Evolutionary conservation across 2,888 invertebrate genomes (phyloP), one percentile per base, ranked within the genome.

Genomic region (Eustalomyia histrio): DNA sequence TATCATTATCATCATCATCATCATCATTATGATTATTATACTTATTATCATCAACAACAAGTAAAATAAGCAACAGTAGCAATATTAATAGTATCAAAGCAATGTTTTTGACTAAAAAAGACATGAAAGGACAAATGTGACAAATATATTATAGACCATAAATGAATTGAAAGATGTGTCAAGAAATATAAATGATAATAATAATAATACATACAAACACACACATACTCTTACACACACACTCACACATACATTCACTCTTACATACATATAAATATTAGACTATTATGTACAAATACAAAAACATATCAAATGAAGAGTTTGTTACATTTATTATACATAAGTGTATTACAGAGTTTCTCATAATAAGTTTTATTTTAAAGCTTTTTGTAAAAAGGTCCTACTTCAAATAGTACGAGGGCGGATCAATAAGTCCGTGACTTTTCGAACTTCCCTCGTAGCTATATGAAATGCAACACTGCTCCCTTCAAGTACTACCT

Each of bases 31-130:
- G 3, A 0, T 24, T 21, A 55, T 55, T 14, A 16, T 24, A 10
- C 3, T 43, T 24, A 16, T 39, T 10, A 24, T n/a, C 18, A 58
- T 29, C 58, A 29, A 67, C 67, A 60, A 74, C 67, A 74, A 67
- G 60, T 67, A n/a, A 58, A 67, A 67, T 72, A 61, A 61, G 71
- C 61, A 72, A 61, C 57, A 68, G 29, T 47, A 47, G 47, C 68
- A 43, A 29, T 68, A 58, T 47, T 24, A 39, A 14, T 29, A 68
- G 43, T n/a, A 47, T n/a, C 29, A 29, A 1, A 47, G 43, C 43
- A 72, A 53, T 43, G 24, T 18, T 9, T 53, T 35, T 21, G 24
- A 55, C 24, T 21, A 57, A 9, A 35, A 29, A 18, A 21, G 24
- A 50, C 8, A 50, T 10, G 16, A 9, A 47, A 4, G 12, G 10